These are phyloP conservation scores for Mustela nigripes DNA, from an alignment of 2,113 vertebrate species.

Conservation along the genomic window DNA sequence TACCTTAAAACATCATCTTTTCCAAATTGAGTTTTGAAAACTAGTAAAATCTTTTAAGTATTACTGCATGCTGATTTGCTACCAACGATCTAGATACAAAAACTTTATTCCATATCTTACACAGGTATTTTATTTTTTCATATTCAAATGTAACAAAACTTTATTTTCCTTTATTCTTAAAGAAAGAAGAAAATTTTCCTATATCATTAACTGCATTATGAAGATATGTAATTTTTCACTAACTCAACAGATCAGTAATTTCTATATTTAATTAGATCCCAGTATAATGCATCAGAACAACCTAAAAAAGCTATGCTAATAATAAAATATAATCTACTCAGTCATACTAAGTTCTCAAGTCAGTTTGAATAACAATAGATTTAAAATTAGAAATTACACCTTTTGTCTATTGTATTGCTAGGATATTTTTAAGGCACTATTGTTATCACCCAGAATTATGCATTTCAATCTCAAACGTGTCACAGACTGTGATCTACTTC, in stretches of 20 bases:
- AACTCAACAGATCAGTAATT: slow-evolving; percentile 39
- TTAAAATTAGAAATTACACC: slow-evolving; percentile 47
- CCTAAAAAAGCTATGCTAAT: neutral
- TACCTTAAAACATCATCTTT: slow-evolving; percentile 5
- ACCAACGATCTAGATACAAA: neutral
- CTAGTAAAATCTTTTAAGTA: neutral
- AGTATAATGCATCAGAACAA: neutral
- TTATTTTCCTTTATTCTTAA: slow-evolving; percentile 37
- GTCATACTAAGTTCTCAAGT: slow-evolving; percentile 20
- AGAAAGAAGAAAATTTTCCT: slow-evolving; percentile 9
- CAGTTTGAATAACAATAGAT: neutral
- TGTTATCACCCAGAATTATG: neutral
- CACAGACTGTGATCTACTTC: neutral
- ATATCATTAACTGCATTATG: slow-evolving; percentile 21
- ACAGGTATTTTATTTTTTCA: neutral
- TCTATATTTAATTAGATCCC: slow-evolving; percentile 16
- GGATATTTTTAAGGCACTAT: neutral
- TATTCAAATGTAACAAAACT: neutral
- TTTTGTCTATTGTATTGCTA: neutral
- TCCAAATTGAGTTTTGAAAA: neutral
- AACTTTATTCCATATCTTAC: neutral
- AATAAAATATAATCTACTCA: slow-evolving; percentile 36
- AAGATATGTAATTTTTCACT: slow-evolving; percentile 43
- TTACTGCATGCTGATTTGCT: neutral
- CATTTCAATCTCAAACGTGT: slow-evolving; percentile 24